A percentile compares a stretch with the other conserved stretches of the same genome.
Evolutionary conservation across 2,797 vertebrate genomes (phyloP).

Genomic region (Notamacropus eugenii): DNA sequence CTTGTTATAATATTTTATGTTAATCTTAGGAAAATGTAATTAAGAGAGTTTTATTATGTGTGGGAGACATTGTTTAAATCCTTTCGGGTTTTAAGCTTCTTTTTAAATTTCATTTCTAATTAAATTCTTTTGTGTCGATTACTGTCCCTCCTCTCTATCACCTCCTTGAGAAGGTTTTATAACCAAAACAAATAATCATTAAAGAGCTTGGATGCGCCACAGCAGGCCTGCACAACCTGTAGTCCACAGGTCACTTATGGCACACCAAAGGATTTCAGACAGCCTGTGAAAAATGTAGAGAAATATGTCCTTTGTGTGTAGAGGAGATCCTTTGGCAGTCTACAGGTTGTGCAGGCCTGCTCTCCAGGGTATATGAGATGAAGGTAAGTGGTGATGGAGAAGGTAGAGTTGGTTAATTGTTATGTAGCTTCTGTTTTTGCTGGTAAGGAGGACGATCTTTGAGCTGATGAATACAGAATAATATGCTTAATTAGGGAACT

Average conservation of each 20-base stretch:
- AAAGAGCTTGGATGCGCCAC: neutral
- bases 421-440: neutral
- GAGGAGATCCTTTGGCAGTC: too few relatives aligned
- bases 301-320: too few relatives aligned
- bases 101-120: neutral
- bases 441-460: neutral
- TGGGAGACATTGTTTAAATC: neutral
- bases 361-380: neutral
- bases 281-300: too few relatives aligned
- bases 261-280: too few relatives aligned
- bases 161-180: neutral
- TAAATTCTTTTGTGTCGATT: neutral
- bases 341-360: too few relatives aligned
- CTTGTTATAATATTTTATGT: neutral
- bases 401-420: neutral
- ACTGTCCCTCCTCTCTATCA: neutral
- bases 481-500: neutral
- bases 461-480: neutral
- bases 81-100: neutral
- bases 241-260: too few relatives aligned
- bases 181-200: neutral
- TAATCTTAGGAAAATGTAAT: neutral
- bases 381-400: neutral
- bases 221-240: too few relatives aligned
- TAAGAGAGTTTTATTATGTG: neutral